Conservation (phyloP, 2,888 invertebrate species). For the Lobophora halterata region DNA sequence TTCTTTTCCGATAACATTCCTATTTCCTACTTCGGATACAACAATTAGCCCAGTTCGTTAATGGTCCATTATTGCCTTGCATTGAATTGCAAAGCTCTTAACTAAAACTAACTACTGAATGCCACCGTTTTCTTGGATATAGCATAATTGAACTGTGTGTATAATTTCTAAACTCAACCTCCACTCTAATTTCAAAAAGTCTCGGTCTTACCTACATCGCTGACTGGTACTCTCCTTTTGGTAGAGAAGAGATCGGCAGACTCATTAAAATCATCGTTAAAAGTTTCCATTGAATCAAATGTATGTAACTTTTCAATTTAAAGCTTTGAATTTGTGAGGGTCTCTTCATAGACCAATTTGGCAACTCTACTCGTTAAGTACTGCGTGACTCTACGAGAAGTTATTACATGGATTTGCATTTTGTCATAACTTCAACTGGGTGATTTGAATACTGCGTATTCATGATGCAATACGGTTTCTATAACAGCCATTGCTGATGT, state of each 20-base stretch:
- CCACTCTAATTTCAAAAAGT: too few relatives aligned
- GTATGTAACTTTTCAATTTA: too few relatives aligned
- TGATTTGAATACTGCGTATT: neutral
- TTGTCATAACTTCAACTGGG: constrained; percentile 6
- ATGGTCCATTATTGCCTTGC: constrained; percentile 11
- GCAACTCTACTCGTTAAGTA: constrained; percentile 13
- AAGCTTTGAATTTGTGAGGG: too few relatives aligned
- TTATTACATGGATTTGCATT: constrained; percentile 11
- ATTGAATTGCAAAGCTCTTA: too few relatives aligned
- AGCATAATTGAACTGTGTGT: too few relatives aligned
- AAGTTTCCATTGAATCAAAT: constrained; percentile 38
- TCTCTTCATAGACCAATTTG: too few relatives aligned
- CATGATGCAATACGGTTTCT: neutral
- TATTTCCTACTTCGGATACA: constrained; percentile 22
- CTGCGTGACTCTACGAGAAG: constrained; percentile 1
- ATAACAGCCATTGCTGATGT: neutral
- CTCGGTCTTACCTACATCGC: too few relatives aligned
- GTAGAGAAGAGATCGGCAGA: constrained; percentile 4
- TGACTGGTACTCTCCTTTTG: too few relatives aligned
- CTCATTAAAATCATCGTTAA: constrained; percentile 36
- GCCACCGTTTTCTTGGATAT: constrained; percentile 9
- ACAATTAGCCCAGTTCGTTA: constrained; percentile 30
- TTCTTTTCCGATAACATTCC: constrained; percentile 27
- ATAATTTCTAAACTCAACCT: too few relatives aligned
- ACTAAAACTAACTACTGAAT: constrained; percentile 13